A percentile compares a stretch with the other conserved stretches of the same genome.
phyloP scores from a whole-genome alignment of 1,140 invertebrate genomes.

The Drosophila gunungcola region DNA sequence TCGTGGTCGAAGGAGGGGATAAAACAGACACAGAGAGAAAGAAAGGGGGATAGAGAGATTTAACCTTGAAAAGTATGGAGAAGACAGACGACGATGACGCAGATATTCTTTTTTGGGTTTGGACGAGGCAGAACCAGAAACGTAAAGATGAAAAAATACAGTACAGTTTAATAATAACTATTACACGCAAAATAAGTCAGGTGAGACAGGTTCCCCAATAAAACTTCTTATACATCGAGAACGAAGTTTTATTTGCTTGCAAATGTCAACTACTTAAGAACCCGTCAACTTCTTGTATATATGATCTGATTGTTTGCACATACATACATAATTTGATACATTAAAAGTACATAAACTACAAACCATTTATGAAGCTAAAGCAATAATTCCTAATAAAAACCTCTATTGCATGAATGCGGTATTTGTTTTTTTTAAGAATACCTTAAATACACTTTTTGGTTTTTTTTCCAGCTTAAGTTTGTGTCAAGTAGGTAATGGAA shows the following conservation, averaged over 20 bases:
- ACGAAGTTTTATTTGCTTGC: slow-evolving; percentile 5
- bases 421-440: too few species aligned
- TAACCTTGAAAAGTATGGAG: slow-evolving; percentile 55
- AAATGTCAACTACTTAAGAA: slow-evolving; percentile 25
- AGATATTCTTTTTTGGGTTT: slow-evolving; percentile 21
- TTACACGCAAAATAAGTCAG: slow-evolving; percentile 18
- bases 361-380: slow-evolving; percentile 3
- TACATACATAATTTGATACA: slow-evolving; percentile 18
- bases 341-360: neutral
- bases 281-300: slow-evolving; percentile 1
- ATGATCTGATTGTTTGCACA: slow-evolving; percentile 9
- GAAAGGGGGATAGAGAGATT: slow-evolving; percentile 29
- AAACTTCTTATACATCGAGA: slow-evolving; percentile 4
- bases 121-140: neutral
- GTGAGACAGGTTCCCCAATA: neutral
- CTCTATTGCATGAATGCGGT: neutral
- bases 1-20: slow-evolving; percentile 2
- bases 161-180: slow-evolving; percentile 23
- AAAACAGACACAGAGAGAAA: slow-evolving; percentile 8
- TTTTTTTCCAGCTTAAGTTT: too few species aligned
- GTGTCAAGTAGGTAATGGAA: too few species aligned
- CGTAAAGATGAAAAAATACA: slow-evolving; percentile 29
- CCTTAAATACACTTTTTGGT: too few species aligned
- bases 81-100: slow-evolving; percentile 28
- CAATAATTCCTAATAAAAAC: slow-evolving; percentile 11